Base-by-base conservation (phyloP, 2,888 invertebrate species). In the Chrysolina americana region DNA sequence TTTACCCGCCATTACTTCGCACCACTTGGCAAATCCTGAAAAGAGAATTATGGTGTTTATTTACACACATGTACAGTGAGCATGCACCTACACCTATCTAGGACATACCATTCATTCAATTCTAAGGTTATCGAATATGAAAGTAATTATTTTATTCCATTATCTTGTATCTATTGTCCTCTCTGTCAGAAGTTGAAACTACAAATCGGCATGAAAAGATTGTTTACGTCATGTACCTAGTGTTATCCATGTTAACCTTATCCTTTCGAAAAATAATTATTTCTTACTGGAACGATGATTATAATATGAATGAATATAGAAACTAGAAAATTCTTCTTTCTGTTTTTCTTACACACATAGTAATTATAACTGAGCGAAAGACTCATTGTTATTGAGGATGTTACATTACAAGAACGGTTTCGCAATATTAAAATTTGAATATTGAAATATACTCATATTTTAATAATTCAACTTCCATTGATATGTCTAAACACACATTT, bases 61-160 rank as follows among this genome's bases (percentile, higher is more conserved):
- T 50, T 56, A 56, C 23, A 23, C 56, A 11, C 56, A 56, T 56
- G 11, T 56, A 13, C 56, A 2, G 11, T 21, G 15, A 56, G 56
- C 11, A 56, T 56, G 56, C 56, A 56, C 56, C 56, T 56, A 56
- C 56, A 23, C 56, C 23, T 23, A 56, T 56, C 56, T 56, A 56
- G 56, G 56, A 56, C 56, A 56, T 56, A 56, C 56, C 56, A 23
- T 23, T 56, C 56, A 56, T 56, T 56, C 56, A 23, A 56, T 56
- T 56, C 10, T 56, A 56, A 21, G 56, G 56, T 56, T 56, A 23
- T 56, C 15, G 56, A 23, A 56, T 56, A 56, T 56, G 56, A 56
- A 56, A 56, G 56, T 56, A 23, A 56, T 56, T 56, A 56, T 56
- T 56, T 56, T n/a, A 23, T 15, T 23, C 23, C 23, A 23, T 56